Evolutionary conservation across 2,797 vertebrate species (phyloP).

Genomic region (Helostoma temminkii): DNA sequence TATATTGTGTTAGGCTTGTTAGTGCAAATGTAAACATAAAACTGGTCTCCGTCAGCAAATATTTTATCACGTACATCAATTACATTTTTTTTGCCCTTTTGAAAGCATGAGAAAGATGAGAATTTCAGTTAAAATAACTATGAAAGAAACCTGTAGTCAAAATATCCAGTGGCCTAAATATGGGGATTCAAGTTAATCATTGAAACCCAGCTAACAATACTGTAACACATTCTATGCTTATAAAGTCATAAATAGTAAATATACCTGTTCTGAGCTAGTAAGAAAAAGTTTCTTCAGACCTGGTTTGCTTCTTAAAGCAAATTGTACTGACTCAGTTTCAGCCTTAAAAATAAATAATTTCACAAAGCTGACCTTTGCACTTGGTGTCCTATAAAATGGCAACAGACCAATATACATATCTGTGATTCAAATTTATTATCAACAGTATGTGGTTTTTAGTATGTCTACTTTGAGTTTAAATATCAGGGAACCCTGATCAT

Average conservation of each 20-base stretch:
- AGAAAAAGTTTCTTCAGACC: constrained; percentile 36
- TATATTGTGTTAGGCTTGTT: constrained; percentile 26
- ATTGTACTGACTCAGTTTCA: constrained; percentile 36
- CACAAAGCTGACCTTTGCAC: constrained; percentile 58
- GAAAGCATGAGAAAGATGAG: constrained; percentile 14
- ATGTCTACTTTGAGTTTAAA: constrained; percentile 18
- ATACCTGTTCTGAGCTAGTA: constrained; percentile 22
- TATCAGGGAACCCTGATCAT: constrained; percentile 20
- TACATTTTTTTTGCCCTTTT: neutral
- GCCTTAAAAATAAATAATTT: constrained; percentile 53
- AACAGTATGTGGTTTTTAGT: constrained; percentile 27
- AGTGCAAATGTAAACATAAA: constrained; percentile 16
- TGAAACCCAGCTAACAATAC: constrained; percentile 38
- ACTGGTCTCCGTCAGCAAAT: constrained; percentile 16
- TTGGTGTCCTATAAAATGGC: constrained; percentile 39
- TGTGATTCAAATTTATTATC: constrained; percentile 35
- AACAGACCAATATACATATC: constrained; percentile 27
- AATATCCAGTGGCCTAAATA: constrained; percentile 49
- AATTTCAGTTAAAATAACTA: constrained; percentile 40
- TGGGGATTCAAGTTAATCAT: constrained; percentile 56
- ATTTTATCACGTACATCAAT: constrained; percentile 4
- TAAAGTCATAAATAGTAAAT: constrained; percentile 29
- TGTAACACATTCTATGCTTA: constrained; percentile 22
- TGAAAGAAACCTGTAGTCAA: constrained; percentile 28
- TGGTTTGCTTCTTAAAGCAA: constrained; percentile 35